These are phyloP conservation scores for Sciurus vulgaris DNA, from an alignment of 2,797 vertebrate genomes.

Conservation along the genomic window DNA sequence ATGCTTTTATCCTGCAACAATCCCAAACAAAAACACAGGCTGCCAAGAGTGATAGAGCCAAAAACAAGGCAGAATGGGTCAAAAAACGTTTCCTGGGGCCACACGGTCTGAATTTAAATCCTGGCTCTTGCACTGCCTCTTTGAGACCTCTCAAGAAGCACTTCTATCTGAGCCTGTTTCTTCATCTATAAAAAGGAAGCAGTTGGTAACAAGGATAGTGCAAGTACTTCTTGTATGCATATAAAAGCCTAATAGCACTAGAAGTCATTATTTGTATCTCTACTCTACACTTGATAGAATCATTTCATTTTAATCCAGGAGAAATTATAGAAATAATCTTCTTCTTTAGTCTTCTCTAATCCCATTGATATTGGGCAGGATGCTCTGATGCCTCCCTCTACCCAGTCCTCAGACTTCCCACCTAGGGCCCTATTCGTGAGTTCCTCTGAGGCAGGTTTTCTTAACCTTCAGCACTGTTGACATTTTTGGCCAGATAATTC, in stretches of 20 bases:
- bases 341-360: not conserved
- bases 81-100: not conserved
- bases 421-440: not conserved
- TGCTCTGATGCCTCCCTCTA: not conserved
- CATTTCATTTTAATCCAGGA: not conserved
- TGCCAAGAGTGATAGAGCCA: not conserved
- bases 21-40: slow-evolving; percentile 11
- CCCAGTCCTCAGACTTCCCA: too few species aligned
- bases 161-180: slow-evolving; percentile 26
- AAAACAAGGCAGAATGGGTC: not conserved
- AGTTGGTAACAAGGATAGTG: not conserved
- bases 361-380: not conserved
- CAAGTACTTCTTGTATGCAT: not conserved
- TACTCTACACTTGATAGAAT: not conserved
- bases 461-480: not conserved
- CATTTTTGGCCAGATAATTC: not conserved
- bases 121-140: not conserved
- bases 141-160: slow-evolving; percentile 9
- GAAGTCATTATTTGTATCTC: not conserved
- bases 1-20: slow-evolving; percentile 8
- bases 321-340: not conserved
- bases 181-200: slow-evolving; percentile 38
- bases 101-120: slow-evolving; percentile 22
- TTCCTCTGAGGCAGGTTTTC: not conserved
- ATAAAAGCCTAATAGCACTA: not conserved